A percentile compares a stretch with the other conserved stretches of the same genome.
Evolutionary conservation across 2,113 vertebrate genomes (phyloP).

Genomic region (Oncorhynchus mykiss): DNA sequence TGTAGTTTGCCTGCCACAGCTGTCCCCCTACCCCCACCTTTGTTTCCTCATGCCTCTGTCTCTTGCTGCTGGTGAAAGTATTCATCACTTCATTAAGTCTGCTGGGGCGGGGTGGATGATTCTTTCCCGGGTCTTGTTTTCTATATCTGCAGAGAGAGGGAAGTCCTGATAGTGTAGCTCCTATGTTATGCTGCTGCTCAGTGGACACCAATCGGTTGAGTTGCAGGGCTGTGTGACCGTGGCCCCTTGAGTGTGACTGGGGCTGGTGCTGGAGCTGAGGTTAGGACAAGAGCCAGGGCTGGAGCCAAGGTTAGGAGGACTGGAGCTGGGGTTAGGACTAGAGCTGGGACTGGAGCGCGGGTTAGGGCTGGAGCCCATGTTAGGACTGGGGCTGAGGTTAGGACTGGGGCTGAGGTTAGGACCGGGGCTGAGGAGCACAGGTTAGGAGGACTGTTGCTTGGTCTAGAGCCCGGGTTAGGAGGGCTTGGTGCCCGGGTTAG

Average conservation of each 20-base stretch:
- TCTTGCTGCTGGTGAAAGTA: slow-evolving; percentile 47
- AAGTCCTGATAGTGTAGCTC: background rate
- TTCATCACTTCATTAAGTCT: slow-evolving; percentile 42
- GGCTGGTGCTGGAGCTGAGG: background rate
- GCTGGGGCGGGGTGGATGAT: background rate
- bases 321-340: background rate
- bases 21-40: slow-evolving; percentile 54
- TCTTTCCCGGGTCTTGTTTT: slow-evolving; percentile 6
- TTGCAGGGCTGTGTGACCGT: background rate
- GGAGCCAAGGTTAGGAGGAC: no score
- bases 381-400: no score
- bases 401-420: no score
- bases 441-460: no score
- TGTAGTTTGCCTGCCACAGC: slow-evolving; percentile 63
- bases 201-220: background rate
- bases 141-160: background rate
- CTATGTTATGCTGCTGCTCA: background rate
- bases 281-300: background rate
- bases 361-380: no score
- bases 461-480: no score
- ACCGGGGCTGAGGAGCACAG: no score
- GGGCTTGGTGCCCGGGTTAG: no score
- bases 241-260: background rate
- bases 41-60: slow-evolving; percentile 47
- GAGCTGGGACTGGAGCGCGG: no score